phyloP scores from a whole-genome alignment of 2,113 vertebrate species.

The Malaclemys terrapin region DNA sequence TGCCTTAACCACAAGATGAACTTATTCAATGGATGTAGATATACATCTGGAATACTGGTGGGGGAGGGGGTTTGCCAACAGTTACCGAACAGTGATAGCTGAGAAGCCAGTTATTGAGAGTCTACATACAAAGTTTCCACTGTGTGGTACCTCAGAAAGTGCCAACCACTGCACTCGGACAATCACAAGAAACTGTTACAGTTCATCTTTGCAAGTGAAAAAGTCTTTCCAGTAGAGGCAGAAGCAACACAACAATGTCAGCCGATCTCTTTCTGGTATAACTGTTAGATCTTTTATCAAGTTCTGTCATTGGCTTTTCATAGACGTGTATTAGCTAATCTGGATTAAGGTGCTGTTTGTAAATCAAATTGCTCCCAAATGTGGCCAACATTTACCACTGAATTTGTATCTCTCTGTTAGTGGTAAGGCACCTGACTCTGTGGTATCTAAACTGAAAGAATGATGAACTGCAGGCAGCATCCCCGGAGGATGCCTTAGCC shows the following conservation, averaged over 20 bases:
- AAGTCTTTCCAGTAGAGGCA: accelerated
- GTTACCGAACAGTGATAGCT: background rate
- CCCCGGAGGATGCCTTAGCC: background rate
- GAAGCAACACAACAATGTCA: background rate
- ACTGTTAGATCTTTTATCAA: background rate
- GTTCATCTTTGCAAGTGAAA: accelerated
- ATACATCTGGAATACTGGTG: background rate
- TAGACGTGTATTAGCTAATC: no score
- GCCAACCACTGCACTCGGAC: accelerated
- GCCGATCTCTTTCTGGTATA: background rate
- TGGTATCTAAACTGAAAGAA: no score
- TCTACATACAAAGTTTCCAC: accelerated
- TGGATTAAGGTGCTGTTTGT: background rate
- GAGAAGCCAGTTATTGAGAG: background rate
- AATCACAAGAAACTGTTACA: background rate
- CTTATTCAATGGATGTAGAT: background rate
- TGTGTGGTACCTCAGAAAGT: accelerated
- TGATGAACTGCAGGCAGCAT: no score
- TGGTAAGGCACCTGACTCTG: background rate
- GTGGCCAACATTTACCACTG: background rate
- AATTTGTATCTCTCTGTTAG: background rate
- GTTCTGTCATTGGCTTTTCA: background rate
- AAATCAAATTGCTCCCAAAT: background rate
- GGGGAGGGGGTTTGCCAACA: background rate
- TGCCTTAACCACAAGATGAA: background rate